Evolutionary conservation across 2,113 vertebrate species (phyloP).

Genomic region (Tetrax tetrax): DNA sequence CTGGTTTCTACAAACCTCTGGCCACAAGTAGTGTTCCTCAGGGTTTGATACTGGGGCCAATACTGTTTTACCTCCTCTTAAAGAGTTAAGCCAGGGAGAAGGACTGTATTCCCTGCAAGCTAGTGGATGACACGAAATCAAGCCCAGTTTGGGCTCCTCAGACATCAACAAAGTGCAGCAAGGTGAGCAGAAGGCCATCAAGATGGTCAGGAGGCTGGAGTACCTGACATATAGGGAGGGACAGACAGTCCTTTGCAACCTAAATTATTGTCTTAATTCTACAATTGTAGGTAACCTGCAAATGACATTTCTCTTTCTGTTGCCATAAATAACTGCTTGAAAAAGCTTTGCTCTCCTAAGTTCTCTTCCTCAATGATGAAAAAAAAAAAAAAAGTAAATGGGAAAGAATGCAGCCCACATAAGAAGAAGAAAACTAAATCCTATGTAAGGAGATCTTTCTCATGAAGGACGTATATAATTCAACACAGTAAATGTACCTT

Average conservation of each 20-base stretch:
- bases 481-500: not conserved
- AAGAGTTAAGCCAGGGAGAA: rapidly evolving
- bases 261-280: not conserved
- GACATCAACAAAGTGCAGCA: not conserved
- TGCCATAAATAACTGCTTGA: not conserved
- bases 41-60: not conserved
- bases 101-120: not conserved
- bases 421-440: not conserved
- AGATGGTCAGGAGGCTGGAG: not conserved
- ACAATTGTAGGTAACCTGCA: not conserved
- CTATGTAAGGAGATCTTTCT: not conserved
- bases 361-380: not conserved
- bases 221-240: not conserved
- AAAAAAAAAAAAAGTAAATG: not conserved
- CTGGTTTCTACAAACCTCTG: not conserved
- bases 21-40: not conserved
- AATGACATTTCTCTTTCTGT: not conserved
- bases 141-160: not conserved
- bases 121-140: not conserved
- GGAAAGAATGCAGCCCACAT: not conserved
- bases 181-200: not conserved
- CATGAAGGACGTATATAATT: not conserved
- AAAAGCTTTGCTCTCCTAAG: not conserved
- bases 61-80: not conserved
- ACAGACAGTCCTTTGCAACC: not conserved